A percentile compares a stretch with the other conserved stretches of the same genome.
Conservation (phyloP, 2,113 vertebrate genomes). For the Burhinus bistriatus region DNA sequence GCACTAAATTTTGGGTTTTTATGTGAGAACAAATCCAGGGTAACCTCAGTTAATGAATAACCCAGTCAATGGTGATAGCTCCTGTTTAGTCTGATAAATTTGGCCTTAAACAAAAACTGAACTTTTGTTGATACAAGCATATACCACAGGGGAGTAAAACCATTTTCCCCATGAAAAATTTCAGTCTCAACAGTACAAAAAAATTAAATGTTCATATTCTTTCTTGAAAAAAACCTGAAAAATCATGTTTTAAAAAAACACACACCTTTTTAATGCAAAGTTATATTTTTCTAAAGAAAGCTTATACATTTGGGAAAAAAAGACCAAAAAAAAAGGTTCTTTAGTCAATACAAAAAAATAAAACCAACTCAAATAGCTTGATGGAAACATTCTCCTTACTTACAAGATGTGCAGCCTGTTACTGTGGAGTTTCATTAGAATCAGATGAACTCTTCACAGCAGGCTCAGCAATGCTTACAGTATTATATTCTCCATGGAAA, state of each 20-base stretch:
- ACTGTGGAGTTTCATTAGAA: neutral
- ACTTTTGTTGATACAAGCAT: neutral
- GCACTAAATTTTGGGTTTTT: neutral
- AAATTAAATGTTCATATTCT: neutral
- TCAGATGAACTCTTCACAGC: neutral
- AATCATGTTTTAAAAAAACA: accelerated
- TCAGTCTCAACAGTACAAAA: neutral
- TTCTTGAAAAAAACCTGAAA: neutral
- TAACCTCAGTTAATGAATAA: slow-evolving; percentile 23
- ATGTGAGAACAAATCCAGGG: neutral
- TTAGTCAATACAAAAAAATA: neutral
- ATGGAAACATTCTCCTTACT: neutral
- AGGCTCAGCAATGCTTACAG: neutral
- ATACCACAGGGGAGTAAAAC: neutral
- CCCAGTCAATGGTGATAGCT: neutral
- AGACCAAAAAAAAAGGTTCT: neutral
- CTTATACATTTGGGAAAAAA: accelerated
- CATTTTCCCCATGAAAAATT: neutral
- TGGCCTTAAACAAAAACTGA: neutral
- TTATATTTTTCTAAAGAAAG: neutral
- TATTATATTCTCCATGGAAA: neutral
- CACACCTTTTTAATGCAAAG: neutral
- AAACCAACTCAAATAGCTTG: neutral
- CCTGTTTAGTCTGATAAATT: neutral
- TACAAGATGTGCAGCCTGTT: neutral